These are phyloP conservation scores for Phataginus tricuspis DNA, from an alignment of 2,797 vertebrate species.

Conservation along the genomic window DNA sequence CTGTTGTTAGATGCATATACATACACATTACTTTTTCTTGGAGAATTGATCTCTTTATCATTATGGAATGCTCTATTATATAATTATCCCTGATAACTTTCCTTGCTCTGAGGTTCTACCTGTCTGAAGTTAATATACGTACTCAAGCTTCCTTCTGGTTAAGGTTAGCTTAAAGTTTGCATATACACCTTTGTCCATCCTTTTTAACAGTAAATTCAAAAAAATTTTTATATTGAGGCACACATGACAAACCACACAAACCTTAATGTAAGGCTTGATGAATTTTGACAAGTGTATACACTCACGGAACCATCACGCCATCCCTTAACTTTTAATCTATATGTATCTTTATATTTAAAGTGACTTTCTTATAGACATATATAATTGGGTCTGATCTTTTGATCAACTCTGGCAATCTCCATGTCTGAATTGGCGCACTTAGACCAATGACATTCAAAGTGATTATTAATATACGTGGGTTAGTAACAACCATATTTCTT, in stretches of 20 bases:
- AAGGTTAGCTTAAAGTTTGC: neutral
- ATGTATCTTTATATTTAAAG: neutral
- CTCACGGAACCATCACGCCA: neutral
- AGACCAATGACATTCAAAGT: neutral
- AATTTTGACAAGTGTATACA: too few relatives aligned
- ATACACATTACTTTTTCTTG: neutral
- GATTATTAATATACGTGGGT: neutral
- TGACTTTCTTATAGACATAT: neutral
- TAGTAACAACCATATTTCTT: neutral
- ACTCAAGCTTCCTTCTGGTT: neutral
- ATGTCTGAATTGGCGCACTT: neutral
- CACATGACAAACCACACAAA: too few relatives aligned
- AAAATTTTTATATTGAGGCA: neutral
- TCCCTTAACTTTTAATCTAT: neutral
- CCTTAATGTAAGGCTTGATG: too few relatives aligned
- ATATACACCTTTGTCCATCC: neutral
- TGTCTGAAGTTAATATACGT: neutral
- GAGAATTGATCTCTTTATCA: neutral
- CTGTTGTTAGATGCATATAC: neutral
- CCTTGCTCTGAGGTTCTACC: neutral
- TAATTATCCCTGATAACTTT: neutral
- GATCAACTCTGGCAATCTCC: neutral
- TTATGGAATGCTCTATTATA: neutral
- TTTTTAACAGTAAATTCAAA: too few relatives aligned
- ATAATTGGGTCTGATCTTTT: neutral